Conservation (phyloP, 1,140 invertebrate species). For the Macrocentrus cingulum region DNA sequence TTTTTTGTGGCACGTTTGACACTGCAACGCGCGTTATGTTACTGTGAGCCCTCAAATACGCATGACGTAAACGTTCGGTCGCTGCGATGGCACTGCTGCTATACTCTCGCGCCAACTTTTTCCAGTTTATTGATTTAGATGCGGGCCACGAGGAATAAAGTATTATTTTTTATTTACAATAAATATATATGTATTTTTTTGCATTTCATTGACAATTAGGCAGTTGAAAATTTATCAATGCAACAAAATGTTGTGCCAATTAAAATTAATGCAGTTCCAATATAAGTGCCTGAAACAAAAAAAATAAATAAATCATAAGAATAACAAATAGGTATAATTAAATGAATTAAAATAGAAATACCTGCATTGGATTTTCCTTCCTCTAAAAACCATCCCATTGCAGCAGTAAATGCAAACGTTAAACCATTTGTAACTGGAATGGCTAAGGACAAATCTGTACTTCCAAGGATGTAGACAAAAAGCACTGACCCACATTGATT, state of each 20-base stretch:
- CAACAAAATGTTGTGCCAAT: slow-evolving; percentile 57
- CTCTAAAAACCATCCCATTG: slow-evolving; percentile 65
- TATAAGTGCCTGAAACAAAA: slow-evolving; percentile 52
- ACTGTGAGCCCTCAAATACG: no score
- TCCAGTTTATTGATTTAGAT: no score
- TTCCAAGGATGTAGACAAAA: slow-evolving; percentile 65
- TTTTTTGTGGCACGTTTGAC: no score
- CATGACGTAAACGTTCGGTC: no score
- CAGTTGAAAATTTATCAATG: slow-evolving; percentile 42
- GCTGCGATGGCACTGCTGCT: no score
- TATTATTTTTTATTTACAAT: no score
- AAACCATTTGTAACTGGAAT: slow-evolving; percentile 72
- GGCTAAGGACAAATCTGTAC: slow-evolving; percentile 66
- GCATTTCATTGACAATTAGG: no score
- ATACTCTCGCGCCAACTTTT: no score
- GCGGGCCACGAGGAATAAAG: no score
- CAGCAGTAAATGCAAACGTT: slow-evolving; percentile 70
- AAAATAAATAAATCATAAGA: slow-evolving; percentile 12
- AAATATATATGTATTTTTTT: no score
- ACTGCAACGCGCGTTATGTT: no score
- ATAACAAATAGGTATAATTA: slow-evolving; percentile 5
- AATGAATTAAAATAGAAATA: slow-evolving; percentile 27
- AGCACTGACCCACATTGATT: slow-evolving; percentile 71
- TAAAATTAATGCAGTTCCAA: slow-evolving; percentile 54
- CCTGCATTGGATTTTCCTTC: slow-evolving; percentile 55